A percentile compares a stretch with the other conserved stretches of the same genome.
Evolutionary conservation across 2,797 vertebrate species (phyloP).

Genomic region (Sebastes cheni): DNA sequence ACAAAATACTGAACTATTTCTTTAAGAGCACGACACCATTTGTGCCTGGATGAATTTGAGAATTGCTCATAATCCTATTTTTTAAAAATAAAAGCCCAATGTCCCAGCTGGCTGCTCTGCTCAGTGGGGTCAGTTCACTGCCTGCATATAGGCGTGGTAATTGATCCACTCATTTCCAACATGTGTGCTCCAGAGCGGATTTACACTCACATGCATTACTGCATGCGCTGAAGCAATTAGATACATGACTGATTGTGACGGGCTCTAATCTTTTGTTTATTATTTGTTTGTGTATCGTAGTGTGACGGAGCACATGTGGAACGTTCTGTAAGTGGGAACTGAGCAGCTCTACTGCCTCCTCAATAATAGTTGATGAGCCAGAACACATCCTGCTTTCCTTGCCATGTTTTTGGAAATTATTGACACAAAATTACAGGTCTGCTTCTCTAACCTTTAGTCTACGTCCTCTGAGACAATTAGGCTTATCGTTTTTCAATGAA

Average conservation of each 20-base stretch:
- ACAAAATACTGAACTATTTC: background rate
- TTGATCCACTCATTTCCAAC: slow-evolving; percentile 11
- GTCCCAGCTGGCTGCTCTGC: slow-evolving; percentile 25
- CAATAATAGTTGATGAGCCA: background rate
- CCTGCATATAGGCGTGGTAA: background rate
- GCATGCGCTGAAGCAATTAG: background rate
- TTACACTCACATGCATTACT: slow-evolving; percentile 1
- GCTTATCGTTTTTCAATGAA: background rate
- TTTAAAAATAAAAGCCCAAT: background rate
- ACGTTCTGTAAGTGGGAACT: background rate
- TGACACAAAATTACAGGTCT: background rate
- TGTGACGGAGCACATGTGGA: background rate
- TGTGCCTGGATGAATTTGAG: background rate
- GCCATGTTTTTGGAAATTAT: background rate
- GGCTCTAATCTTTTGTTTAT: background rate
- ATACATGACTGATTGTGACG: background rate
- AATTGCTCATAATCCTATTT: background rate
- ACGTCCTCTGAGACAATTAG: background rate
- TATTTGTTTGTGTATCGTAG: slow-evolving; percentile 7
- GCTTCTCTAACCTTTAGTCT: background rate
- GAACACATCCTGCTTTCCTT: background rate
- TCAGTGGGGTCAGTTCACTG: background rate
- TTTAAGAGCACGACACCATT: background rate
- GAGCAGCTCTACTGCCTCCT: background rate
- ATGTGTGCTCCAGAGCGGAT: background rate